These are phyloP conservation scores for Mirounga angustirostris DNA, from an alignment of 2,113 vertebrate species.

Conservation along the genomic window DNA sequence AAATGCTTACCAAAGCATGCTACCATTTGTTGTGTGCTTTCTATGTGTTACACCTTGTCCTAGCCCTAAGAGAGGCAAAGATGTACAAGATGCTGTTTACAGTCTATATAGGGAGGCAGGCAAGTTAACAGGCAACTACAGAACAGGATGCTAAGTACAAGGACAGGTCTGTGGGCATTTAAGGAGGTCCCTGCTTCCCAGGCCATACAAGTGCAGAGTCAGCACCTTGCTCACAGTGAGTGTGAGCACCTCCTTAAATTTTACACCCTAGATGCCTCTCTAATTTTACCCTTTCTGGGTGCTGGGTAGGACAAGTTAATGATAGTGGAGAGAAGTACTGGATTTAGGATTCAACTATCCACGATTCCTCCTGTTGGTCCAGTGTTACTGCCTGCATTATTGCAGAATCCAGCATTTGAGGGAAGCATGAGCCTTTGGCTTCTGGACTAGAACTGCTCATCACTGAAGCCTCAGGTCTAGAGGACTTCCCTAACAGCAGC, in stretches of 20 bases:
- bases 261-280: not conserved
- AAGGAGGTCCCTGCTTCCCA: not conserved
- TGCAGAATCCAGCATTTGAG: not conserved
- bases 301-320: not conserved
- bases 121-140: not conserved
- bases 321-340: not conserved
- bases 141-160: not conserved
- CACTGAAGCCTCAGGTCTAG: not conserved
- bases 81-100: fast-evolving
- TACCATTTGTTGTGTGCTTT: not conserved
- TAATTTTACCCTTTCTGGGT: not conserved
- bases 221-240: not conserved
- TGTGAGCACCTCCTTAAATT: not conserved
- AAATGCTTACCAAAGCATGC: not conserved
- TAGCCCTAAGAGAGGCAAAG: not conserved
- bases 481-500: not conserved
- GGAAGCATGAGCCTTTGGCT: not conserved
- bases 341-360: not conserved
- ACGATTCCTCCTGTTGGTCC: not conserved
- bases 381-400: no score
- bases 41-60: not conserved
- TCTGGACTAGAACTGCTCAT: not conserved
- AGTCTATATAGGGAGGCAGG: not conserved
- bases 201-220: fast-evolving
- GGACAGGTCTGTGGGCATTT: no score